phyloP scores from a whole-genome alignment of 1,140 invertebrate genomes.

The Vollenhovia emeryi region DNA sequence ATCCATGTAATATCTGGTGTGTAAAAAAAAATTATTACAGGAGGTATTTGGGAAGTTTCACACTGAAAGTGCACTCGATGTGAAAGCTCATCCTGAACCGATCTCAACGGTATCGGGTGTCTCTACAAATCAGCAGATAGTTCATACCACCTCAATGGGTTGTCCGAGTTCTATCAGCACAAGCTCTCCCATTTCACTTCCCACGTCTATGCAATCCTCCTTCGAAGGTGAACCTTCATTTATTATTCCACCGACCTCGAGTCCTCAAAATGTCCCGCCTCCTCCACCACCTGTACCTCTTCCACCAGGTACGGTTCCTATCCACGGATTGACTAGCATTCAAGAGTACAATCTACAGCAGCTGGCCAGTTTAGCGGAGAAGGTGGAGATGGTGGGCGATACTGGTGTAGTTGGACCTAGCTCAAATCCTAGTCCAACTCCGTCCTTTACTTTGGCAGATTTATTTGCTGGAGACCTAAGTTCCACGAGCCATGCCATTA shows the following conservation, averaged over 20 bases:
- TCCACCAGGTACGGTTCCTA: conserved; percentile 80
- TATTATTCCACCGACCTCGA: conserved; percentile 81
- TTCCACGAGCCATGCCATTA: conserved; percentile 91
- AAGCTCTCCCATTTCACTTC: conserved; percentile 88
- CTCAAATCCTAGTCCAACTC: conserved; percentile 89
- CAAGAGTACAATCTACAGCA: conserved; percentile 94
- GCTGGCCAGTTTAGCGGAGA: conserved; percentile 92
- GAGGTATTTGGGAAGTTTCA: conserved; percentile 91
- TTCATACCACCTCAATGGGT: conserved; percentile 80
- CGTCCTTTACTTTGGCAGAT: conserved; percentile 90
- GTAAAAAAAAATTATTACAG: conserved; percentile 79
- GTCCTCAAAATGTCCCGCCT: conserved; percentile 84
- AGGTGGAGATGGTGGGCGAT: conserved; percentile 83
- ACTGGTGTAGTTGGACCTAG: conserved; percentile 84
- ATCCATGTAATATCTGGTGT: background rate
- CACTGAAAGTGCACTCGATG: conserved; percentile 85
- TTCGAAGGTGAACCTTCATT: conserved; percentile 88
- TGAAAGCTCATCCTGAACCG: conserved; percentile 73
- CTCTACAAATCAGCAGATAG: conserved; percentile 75
- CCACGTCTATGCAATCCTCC: conserved; percentile 91
- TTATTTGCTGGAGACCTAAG: conserved; percentile 90
- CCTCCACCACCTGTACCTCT: conserved; percentile 82
- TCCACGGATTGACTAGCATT: conserved; percentile 89
- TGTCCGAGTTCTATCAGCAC: conserved; percentile 86
- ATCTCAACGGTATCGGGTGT: conserved; percentile 70